Evolutionary conservation across 1,140 invertebrate species (phyloP), one percentile per base, ranked within the genome.

Genomic region (Heterodera carotae): DNA sequence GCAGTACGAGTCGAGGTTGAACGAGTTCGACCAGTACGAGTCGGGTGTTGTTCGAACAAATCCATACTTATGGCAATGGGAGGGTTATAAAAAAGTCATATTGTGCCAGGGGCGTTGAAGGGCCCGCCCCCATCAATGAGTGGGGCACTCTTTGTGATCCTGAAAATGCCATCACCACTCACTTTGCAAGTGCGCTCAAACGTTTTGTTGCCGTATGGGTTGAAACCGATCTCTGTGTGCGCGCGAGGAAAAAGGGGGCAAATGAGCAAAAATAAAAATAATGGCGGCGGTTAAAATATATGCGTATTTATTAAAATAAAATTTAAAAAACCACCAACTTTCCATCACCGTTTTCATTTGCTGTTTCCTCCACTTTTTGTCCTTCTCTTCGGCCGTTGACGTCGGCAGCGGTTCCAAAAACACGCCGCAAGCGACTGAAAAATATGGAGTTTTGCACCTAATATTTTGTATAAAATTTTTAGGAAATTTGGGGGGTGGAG

Each of bases 271-370:
- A 29, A 67, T 3, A 67, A 67, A 67, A 22, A 67, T 22, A 22
- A 22, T 36, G 36, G 15, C 18, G 18, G 2, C 67, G 39, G 25
- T 68, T 8, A 2, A 10, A 74, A 29, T 25, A 33, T 8, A 39
- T n/a, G n/a, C n/a, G n/a, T n/a, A 39, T 12, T 33, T 18, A 2
- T 27, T 12, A 29, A 15, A 43, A 1, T 71, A 8, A 12, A 25
- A 27, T 71, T 15, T 15, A 18, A 36, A 27, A 48, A 43, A 56
- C 39, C 77, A 77, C 12, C 82, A 62, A 72, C 85, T 75, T 62
- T 86, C 81, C 80, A 81, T 81, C 53, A 86, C 85, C 4, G 82
- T 76, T 64, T 83, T 87, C 85, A 86, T 87, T 66, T 80, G 36
- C 76, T 79, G 79, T 76, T 87, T 87, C 73, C 76, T 78, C n/a